phyloP scores from a whole-genome alignment of 2,113 vertebrate genomes.

The Anguilla rostrata region DNA sequence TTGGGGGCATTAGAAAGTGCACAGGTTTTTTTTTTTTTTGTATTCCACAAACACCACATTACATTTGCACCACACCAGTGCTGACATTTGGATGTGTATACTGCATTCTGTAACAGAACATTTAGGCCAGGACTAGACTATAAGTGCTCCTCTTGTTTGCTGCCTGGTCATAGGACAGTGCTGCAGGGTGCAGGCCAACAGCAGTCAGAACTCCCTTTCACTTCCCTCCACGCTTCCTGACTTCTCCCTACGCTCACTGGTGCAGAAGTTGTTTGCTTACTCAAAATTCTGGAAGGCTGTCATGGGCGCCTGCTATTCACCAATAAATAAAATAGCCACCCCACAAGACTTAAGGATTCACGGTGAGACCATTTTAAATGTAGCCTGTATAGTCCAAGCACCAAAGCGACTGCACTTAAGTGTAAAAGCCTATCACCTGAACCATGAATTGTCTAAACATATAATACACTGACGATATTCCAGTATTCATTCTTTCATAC shows the following conservation, averaged over 20 bases:
- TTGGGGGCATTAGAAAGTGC: neutral
- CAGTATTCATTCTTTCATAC: too few species aligned
- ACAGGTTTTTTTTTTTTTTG: neutral
- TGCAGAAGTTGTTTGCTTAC: neutral
- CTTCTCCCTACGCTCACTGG: neutral
- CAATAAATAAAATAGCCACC: neutral
- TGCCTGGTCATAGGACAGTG: constrained; percentile 8
- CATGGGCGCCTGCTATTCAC: neutral
- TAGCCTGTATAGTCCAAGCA: too few species aligned
- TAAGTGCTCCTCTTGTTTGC: neutral
- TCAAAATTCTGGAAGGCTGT: neutral
- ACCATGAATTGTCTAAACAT: too few species aligned
- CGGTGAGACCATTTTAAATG: neutral
- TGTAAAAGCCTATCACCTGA: too few species aligned
- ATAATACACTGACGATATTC: too few species aligned
- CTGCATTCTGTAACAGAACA: neutral
- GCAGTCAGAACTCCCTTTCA: neutral
- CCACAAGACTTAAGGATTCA: neutral
- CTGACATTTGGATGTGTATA: neutral
- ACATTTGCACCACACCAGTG: neutral
- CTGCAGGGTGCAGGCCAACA: neutral
- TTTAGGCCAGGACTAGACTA: neutral
- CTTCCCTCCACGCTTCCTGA: neutral
- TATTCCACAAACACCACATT: neutral
- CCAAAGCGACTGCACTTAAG: too few species aligned